Conservation (phyloP, 2,113 vertebrate species). For the Neogale vison region DNA sequence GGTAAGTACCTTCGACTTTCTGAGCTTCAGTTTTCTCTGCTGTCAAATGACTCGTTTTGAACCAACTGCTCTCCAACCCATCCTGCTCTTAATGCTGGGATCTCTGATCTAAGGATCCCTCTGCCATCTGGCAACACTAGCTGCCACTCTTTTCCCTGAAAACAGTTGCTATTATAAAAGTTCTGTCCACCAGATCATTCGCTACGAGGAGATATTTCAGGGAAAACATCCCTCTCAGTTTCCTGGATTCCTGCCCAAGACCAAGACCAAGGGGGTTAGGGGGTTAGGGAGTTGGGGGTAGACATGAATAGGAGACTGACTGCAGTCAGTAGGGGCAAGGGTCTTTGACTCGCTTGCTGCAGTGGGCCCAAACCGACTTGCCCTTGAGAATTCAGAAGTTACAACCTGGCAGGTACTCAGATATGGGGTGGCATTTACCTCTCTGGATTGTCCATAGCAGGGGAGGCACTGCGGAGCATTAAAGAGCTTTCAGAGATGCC, state of each 20-base stretch:
- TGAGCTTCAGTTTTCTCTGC: constrained; percentile 5
- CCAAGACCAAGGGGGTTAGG: background rate
- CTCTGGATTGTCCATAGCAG: background rate
- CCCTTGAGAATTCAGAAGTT: background rate
- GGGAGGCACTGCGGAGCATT: background rate
- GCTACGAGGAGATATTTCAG: background rate
- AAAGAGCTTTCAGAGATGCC: background rate
- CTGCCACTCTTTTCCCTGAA: background rate
- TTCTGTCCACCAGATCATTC: background rate
- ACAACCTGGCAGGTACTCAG: background rate
- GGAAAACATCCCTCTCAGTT: background rate
- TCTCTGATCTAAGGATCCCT: background rate
- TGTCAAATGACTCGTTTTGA: background rate
- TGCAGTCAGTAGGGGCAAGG: background rate
- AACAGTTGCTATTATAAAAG: constrained; percentile 6
- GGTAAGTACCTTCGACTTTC: background rate
- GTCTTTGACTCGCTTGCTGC: background rate
- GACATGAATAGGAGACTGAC: too few relatives aligned
- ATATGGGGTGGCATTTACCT: background rate
- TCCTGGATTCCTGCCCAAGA: background rate
- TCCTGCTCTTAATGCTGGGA: background rate
- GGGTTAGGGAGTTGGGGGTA: too few relatives aligned
- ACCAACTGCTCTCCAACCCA: background rate
- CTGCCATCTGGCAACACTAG: background rate
- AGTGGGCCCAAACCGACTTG: background rate